Conservation (phyloP, 2,797 vertebrate species). For the Sebastes hubbsi region DNA sequence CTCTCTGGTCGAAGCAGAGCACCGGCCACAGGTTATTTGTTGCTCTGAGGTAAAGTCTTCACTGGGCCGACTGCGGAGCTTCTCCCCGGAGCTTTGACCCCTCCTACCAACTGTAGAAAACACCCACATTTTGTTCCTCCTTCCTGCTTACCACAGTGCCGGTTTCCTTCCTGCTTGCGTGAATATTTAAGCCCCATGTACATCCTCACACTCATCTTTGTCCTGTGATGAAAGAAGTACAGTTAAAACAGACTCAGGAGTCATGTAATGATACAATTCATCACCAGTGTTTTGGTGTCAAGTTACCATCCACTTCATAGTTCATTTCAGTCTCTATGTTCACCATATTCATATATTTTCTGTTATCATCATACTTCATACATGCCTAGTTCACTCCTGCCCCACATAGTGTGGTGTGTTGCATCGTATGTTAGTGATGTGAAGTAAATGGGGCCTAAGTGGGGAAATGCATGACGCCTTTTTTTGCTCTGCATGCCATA, state of each 20-base stretch:
- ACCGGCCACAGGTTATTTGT: slow-evolving; percentile 95
- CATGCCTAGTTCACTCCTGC: background rate
- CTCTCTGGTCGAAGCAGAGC: slow-evolving; percentile 86
- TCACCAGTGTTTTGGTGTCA: slow-evolving; percentile 15
- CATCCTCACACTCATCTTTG: slow-evolving; percentile 38
- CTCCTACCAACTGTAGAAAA: slow-evolving; percentile 69
- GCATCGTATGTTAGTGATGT: slow-evolving; percentile 36
- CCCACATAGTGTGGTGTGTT: slow-evolving; percentile 17
- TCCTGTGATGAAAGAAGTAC: background rate
- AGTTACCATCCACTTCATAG: background rate
- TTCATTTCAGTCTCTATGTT: background rate
- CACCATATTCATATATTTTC: background rate
- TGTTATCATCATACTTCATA: slow-evolving; percentile 19
- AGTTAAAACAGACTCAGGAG: background rate
- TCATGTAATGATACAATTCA: background rate
- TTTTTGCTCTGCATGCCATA: slow-evolving; percentile 49
- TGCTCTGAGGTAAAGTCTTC: slow-evolving; percentile 97
- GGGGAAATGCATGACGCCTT: slow-evolving; percentile 58
- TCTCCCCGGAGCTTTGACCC: slow-evolving; percentile 45
- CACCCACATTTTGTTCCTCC: slow-evolving; percentile 31
- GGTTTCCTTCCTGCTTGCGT: slow-evolving; percentile 78
- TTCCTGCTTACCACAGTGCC: slow-evolving; percentile 74
- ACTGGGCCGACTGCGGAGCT: slow-evolving; percentile 71
- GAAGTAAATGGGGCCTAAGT: slow-evolving; percentile 68
- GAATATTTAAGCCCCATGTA: slow-evolving; percentile 65